These are phyloP conservation scores for Phaenicophaeus curvirostris DNA, from an alignment of 2,797 vertebrate genomes.

Conservation along the genomic window DNA sequence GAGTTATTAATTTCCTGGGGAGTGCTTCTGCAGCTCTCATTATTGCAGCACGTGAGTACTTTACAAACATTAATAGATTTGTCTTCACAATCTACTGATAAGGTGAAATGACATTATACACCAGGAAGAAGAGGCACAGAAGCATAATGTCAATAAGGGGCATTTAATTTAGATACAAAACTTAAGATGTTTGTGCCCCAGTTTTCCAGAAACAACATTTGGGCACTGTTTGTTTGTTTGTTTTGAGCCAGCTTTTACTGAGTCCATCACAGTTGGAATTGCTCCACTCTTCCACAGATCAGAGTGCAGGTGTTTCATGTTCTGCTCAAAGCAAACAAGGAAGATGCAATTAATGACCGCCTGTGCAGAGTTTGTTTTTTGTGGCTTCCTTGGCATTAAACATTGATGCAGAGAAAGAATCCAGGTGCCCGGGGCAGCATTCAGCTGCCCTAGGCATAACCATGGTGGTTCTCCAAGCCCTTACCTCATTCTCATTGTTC, in stretches of 20 bases:
- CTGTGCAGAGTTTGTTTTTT: neutral
- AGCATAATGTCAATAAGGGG: neutral
- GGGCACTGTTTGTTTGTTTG: neutral
- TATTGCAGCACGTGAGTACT: neutral
- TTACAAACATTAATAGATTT: conserved; percentile 46
- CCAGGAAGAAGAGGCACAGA: neutral
- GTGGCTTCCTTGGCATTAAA: neutral
- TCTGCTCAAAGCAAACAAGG: neutral
- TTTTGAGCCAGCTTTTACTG: neutral
- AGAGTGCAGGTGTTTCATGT: neutral
- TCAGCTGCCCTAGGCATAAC: neutral
- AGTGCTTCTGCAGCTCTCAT: neutral
- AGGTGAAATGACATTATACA: neutral
- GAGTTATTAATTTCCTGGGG: conserved; percentile 53
- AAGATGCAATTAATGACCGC: conserved; percentile 21
- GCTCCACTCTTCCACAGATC: neutral
- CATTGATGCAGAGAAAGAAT: neutral
- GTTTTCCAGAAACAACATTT: neutral
- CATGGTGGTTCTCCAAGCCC: neutral
- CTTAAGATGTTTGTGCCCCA: neutral
- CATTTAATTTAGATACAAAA: neutral
- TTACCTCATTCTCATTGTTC: neutral
- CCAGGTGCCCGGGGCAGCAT: neutral
- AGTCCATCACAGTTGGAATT: neutral
- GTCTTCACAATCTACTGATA: neutral